phyloP scores from a whole-genome alignment of 2,888 invertebrate genomes.

The Phrixothrix hirtus region DNA sequence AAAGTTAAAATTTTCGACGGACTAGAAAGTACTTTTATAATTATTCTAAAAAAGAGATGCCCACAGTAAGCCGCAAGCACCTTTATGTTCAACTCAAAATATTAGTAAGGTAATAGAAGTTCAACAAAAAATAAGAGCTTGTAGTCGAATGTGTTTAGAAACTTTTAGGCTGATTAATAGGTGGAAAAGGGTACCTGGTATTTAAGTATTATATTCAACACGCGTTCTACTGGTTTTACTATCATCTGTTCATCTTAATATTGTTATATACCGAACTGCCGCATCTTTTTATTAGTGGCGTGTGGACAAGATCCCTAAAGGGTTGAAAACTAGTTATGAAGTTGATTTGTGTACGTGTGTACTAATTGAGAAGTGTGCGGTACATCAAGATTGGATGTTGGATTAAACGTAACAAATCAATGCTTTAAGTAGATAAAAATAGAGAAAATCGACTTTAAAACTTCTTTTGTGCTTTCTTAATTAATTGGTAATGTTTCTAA shows the following conservation, averaged over 20 bases:
- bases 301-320: conserved; percentile 9
- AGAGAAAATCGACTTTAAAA: too few species aligned
- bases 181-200: conserved; percentile 40
- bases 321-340: conserved; percentile 2
- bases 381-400: not conserved
- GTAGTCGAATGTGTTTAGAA: conserved; percentile 18
- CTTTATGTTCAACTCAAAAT: conserved; percentile 1
- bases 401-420: not conserved
- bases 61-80: not conserved
- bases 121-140: conserved; percentile 8
- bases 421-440: too few species aligned
- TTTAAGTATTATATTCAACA: conserved; percentile 41
- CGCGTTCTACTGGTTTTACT: conserved; percentile 43
- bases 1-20: too few species aligned
- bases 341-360: not conserved
- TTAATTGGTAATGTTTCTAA: too few species aligned
- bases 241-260: conserved; percentile 50
- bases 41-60: not conserved
- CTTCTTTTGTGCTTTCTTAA: too few species aligned
- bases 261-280: conserved; percentile 30
- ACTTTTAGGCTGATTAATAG: conserved; percentile 42
- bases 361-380: not conserved
- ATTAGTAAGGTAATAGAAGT: not conserved
- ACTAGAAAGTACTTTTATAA: too few species aligned
- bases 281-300: conserved; percentile 34